Conservation (phyloP, 2,113 vertebrate genomes). For the Nothocercus julius region DNA sequence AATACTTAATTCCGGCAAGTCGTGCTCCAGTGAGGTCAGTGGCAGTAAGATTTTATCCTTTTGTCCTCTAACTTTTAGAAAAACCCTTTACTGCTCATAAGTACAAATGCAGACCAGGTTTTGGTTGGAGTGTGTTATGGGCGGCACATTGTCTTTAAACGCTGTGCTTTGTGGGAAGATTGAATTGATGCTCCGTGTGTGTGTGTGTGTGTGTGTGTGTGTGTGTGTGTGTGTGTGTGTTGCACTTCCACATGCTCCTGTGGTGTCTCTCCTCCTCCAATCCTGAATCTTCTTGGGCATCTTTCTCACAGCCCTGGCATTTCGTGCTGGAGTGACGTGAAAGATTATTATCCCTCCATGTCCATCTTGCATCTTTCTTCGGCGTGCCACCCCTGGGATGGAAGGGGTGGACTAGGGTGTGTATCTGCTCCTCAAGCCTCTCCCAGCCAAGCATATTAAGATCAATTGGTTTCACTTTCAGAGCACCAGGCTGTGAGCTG, state of each 20-base stretch:
- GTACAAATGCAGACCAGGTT: conserved; percentile 57
- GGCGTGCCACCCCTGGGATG: background rate
- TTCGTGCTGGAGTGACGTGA: background rate
- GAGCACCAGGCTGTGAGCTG: background rate
- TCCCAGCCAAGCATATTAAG: background rate
- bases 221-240: background rate
- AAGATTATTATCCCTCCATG: background rate
- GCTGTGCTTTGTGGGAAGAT: conserved; percentile 58
- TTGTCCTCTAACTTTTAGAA: background rate
- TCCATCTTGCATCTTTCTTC: background rate
- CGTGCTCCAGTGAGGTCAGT: conserved; percentile 17
- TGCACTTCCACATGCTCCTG: conserved; percentile 25
- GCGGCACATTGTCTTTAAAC: conserved; percentile 63
- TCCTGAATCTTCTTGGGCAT: background rate
- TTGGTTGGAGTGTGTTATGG: conserved; percentile 44
- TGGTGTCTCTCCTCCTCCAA: background rate
- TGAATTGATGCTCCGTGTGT: conserved; percentile 4
- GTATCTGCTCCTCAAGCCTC: background rate
- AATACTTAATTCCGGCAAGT: background rate
- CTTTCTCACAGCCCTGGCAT: background rate
- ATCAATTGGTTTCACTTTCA: background rate
- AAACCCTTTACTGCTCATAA: conserved; percentile 63
- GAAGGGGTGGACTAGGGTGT: background rate
- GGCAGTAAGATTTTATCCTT: conserved; percentile 25
- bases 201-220: background rate